Conservation (phyloP, 2,888 invertebrate species). For the Mythimna loreyi region DNA sequence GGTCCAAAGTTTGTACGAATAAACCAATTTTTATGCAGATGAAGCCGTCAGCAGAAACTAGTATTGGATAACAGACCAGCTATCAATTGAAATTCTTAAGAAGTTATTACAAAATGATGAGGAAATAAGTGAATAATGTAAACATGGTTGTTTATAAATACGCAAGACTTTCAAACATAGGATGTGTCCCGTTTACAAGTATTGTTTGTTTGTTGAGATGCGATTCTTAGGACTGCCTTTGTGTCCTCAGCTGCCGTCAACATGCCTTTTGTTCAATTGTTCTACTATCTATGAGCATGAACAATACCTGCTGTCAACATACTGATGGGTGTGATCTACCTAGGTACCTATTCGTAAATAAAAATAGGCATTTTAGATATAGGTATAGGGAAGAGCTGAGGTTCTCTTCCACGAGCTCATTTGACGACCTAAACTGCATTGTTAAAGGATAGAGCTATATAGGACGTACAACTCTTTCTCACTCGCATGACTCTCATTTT, state of each 20-base stretch:
- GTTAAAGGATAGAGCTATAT: too few relatives aligned
- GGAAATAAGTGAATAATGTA: slow-evolving; percentile 1
- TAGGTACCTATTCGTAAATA: slow-evolving; percentile 28
- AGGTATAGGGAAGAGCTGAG: neutral
- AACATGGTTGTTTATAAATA: slow-evolving; percentile 16
- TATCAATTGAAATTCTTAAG: neutral
- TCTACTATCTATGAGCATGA: slow-evolving; percentile 48
- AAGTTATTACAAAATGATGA: neutral
- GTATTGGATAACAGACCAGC: neutral
- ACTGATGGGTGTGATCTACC: slow-evolving; percentile 30
- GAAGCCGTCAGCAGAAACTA: neutral
- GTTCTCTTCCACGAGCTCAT: too few relatives aligned
- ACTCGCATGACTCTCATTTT: too few relatives aligned
- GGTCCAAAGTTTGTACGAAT: too few relatives aligned
- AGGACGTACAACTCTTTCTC: too few relatives aligned
- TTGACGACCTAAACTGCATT: too few relatives aligned
- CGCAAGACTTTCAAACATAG: slow-evolving; percentile 6
- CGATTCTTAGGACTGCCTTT: slow-evolving; percentile 53
- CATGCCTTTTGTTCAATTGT: slow-evolving; percentile 70
- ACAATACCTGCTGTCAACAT: slow-evolving; percentile 54
- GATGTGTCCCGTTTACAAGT: slow-evolving; percentile 21
- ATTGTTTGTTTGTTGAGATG: slow-evolving; percentile 53
- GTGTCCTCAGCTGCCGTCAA: slow-evolving; percentile 63
- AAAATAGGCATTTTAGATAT: slow-evolving; percentile 4
- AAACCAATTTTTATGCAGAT: too few relatives aligned